Evolutionary conservation across 2,888 invertebrate species (phyloP), one percentile per base, ranked within the genome.

Genomic region (Lucinisca nassula): DNA sequence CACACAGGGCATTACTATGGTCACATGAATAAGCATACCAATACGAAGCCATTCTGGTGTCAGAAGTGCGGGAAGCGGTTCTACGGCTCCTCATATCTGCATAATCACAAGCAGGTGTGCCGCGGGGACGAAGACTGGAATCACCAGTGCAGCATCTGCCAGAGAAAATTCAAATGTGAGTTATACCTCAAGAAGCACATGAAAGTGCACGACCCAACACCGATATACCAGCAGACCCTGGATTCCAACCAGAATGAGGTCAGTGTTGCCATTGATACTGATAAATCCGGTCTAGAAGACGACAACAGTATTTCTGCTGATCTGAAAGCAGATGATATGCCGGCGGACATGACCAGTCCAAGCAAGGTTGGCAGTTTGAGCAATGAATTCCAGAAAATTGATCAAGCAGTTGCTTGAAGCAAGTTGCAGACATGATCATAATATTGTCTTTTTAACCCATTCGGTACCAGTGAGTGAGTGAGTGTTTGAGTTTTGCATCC

Each of bases 11-110:
- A 89, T 61, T 89, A 89, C 83, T 89, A 89, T 37, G 89, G 89
- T 38, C 89, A 89, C 70, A 89, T 89, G 89, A 89, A 89, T 87
- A 89, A 89, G 73, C 89, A 89, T 55, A 89, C 89, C 21, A 89
- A 89, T 30, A 89, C 89, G 6, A 89, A 89, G 70, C 89, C 89
- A 35, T 89, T 89, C 72, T 89, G 89, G 89, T 89, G 89, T 40
- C 89, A 89, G 83, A 84, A 89, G 58, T 89, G 89, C 73, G 89
- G 89, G 3, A 89, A 89, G 72, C 82, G 89, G 0, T 89, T 89
- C 58, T 89, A 85, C 55, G 89, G 89, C 40, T 89, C 89, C 3
- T 89, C 89, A 27, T 89, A 89, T 70, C 86, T 89, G 35, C 89
- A 89, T 75, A 89, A 89, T 40, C 89, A 89, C 79, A 89, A 89